Conservation (phyloP, 2,113 vertebrate species). For the Pangasianodon gigas region DNA sequence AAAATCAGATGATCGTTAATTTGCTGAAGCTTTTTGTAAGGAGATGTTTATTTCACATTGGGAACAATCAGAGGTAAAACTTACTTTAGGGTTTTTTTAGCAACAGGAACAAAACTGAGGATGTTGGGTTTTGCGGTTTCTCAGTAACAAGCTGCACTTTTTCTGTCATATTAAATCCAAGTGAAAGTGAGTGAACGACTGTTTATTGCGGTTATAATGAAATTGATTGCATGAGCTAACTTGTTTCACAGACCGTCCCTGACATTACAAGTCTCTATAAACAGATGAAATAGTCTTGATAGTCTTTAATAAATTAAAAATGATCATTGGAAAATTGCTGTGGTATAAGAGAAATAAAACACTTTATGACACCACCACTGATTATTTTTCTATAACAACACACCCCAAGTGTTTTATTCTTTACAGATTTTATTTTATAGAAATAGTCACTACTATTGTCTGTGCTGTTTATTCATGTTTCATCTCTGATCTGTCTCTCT, state of each 20-base stretch:
- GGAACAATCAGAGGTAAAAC: neutral
- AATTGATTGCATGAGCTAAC: neutral
- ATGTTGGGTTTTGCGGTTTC: neutral
- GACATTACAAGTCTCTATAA: neutral
- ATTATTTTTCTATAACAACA: neutral
- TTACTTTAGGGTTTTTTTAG: neutral
- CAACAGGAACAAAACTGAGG: neutral
- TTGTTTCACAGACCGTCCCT: neutral
- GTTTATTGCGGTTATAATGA: neutral
- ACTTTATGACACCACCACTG: neutral
- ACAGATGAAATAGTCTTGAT: neutral
- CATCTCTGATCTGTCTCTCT: slow-evolving; percentile 31
- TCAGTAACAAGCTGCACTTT: neutral
- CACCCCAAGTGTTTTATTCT: neutral
- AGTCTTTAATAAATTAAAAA: neutral
- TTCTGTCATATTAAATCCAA: too few species aligned
- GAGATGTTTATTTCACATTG: neutral
- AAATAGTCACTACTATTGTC: neutral
- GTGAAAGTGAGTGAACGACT: neutral
- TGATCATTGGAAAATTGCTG: neutral
- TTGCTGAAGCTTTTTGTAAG: neutral
- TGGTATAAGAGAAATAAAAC: neutral
- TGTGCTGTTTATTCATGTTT: neutral
- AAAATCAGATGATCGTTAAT: neutral
- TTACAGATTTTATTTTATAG: neutral